Base-by-base conservation (phyloP, 1,140 invertebrate genomes). In the Orius laevigatus region DNA sequence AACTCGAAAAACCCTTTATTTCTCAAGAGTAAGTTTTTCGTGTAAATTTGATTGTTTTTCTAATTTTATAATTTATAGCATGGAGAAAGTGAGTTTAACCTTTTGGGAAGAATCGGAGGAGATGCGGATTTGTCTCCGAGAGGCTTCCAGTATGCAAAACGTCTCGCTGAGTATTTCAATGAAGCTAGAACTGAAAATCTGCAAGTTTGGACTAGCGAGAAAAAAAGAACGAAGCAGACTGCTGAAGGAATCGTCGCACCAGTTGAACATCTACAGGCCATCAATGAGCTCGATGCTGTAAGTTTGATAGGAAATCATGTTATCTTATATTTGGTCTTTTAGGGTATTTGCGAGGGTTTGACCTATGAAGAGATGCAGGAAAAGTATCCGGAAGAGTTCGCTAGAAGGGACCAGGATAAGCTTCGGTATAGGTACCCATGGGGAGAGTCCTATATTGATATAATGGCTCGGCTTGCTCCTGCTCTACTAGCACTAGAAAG, bases 361-460 rank as follows among this genome's bases (percentile, higher is more conserved):
- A 90, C 87, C 0, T 95, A 94, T 62, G 87, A 93, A 64, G 90
- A 94, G 64, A 90, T 95, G 66, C 81, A 89, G 55, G 78, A 82
- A 49, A 75, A 77, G 41, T 90, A 84, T 70, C 89, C 89, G 1
- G 78, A 84, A 57, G 90, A 94, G 64, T 89, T 94, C 64, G 85
- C 86, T 1, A 77, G 83, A 67, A 70, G 91, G 10, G 88, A 94
- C 65, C 78, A 86, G 57, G 86, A 94, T 62, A 95, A 95, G 66
- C 73, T 91, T 46, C 79, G 82, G 54, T 95, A 93, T 65, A 75
- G 90, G 35, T 94, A 94, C 65, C 88, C 88, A 0, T 84, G 81
- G 71, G 89, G 89, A 14, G 89, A 95, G 59, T 86, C 81, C 9
- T 91, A 91, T 61, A 71, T 86, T 51, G 88, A 93, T 63, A 76